Percentiles rank a stretch among this genome's conserved stretches.
phyloP scores from a whole-genome alignment of 2,113 vertebrate genomes.

The Sturnira hondurensis region DNA sequence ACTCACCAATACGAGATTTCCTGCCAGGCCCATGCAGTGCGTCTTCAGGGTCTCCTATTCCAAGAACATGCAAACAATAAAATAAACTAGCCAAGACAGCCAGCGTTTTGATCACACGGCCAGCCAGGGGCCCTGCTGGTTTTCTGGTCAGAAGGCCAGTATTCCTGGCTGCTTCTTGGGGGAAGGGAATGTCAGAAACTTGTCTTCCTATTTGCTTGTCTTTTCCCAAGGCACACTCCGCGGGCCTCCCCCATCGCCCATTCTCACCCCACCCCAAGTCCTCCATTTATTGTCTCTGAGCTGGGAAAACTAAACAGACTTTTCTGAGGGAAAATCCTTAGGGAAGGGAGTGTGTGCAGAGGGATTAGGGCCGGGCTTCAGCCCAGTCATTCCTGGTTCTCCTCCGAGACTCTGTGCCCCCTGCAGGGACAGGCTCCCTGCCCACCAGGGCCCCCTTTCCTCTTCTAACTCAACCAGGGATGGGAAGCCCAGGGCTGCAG shows the following conservation, averaged over 20 bases:
- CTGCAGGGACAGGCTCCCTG: not conserved
- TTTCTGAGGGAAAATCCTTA: constrained; percentile 43
- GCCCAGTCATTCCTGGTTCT: not conserved
- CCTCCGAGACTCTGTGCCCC: not conserved
- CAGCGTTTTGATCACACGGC: fast-evolving
- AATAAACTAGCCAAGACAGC: not conserved
- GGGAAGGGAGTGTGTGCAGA: constrained; percentile 33
- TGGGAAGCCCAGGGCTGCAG: not conserved
- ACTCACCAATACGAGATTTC: not conserved
- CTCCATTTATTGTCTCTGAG: constrained; percentile 15
- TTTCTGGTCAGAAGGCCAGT: not conserved
- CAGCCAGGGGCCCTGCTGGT: not conserved
- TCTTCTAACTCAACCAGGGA: not conserved
- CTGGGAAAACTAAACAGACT: constrained; percentile 43
- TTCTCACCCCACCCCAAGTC: not conserved
- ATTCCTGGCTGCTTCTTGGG: not conserved
- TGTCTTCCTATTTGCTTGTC: not conserved
- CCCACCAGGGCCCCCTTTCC: not conserved
- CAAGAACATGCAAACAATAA: not conserved
- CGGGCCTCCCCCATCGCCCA: not conserved
- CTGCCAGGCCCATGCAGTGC: not conserved
- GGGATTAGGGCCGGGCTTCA: constrained; percentile 32
- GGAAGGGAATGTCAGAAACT: not conserved
- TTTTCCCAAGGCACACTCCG: not conserved
- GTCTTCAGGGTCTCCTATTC: constrained; percentile 46